These are phyloP conservation scores for Bursaphelenchus mucronatus DNA, from an alignment of 1,140 invertebrate genomes.

Conservation along the genomic window DNA sequence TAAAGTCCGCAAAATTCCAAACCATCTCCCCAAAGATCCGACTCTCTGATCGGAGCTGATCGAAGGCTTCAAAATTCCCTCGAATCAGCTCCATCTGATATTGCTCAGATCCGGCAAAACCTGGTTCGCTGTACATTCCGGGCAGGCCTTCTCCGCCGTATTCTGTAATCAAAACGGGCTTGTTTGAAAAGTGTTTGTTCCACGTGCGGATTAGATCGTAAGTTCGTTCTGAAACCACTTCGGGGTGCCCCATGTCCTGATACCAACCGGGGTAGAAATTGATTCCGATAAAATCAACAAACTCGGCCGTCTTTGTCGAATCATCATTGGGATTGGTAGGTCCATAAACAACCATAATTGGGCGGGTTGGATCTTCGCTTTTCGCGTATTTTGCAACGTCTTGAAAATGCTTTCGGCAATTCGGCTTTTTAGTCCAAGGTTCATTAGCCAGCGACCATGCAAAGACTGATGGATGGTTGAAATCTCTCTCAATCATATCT, in stretches of 20 bases:
- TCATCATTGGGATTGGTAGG: conserved; percentile 63
- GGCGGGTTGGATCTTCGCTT: conserved; percentile 71
- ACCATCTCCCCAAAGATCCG: conserved; percentile 92
- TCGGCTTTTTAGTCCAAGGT: conserved; percentile 38
- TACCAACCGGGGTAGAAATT: conserved; percentile 95
- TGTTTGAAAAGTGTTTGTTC: conserved; percentile 73
- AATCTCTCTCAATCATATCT: conserved; percentile 51
- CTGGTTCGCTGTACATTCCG: conserved; percentile 67
- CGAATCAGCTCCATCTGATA: conserved; percentile 79
- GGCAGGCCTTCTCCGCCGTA: conserved; percentile 88
- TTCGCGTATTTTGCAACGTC: conserved; percentile 46
- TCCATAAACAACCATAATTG: conserved; percentile 72
- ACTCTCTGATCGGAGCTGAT: conserved; percentile 70
- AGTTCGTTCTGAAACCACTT: conserved; percentile 64
- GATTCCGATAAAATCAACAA: conserved; percentile 83
- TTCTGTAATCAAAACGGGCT: conserved; percentile 86
- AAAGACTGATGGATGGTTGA: conserved; percentile 57
- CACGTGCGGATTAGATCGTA: conserved; percentile 63
- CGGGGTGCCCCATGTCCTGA: conserved; percentile 70
- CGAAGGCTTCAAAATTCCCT: conserved; percentile 83
- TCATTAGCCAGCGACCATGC: conserved; percentile 58
- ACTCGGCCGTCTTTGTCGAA: conserved; percentile 63
- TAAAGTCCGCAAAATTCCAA: conserved; percentile 79
- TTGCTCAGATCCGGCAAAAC: conserved; percentile 85
- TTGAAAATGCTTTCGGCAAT: conserved; percentile 48